These are phyloP conservation scores for Eupithecia inturbata DNA, from an alignment of 2,888 invertebrate genomes.

Conservation along the genomic window DNA sequence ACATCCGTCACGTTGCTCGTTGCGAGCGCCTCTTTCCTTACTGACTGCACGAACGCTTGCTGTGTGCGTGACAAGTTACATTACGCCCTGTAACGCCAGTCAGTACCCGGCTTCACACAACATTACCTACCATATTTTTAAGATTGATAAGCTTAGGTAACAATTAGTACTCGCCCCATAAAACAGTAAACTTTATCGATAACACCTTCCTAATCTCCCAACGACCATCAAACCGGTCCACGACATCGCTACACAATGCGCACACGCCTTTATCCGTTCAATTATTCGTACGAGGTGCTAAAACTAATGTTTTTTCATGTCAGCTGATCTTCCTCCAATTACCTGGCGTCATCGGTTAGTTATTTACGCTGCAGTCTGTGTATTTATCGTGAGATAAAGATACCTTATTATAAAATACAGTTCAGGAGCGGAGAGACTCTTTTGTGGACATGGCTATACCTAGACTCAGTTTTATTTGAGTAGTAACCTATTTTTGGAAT, in stretches of 20 bases:
- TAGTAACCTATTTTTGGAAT: neutral
- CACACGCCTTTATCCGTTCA: conserved; percentile 20
- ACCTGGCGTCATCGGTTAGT: conserved; percentile 70
- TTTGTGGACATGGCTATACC: neutral
- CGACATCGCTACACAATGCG: neutral
- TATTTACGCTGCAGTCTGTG: conserved; percentile 70
- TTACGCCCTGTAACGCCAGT: too few relatives aligned
- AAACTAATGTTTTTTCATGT: conserved; percentile 48
- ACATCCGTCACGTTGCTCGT: too few relatives aligned
- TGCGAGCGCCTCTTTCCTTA: too few relatives aligned
- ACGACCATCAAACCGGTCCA: neutral
- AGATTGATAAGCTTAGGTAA: too few relatives aligned
- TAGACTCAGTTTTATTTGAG: neutral
- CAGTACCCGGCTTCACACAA: too few relatives aligned
- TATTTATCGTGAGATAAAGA: conserved; percentile 66
- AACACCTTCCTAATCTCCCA: neutral
- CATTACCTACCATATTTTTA: too few relatives aligned
- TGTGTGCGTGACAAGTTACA: too few relatives aligned
- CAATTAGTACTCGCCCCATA: too few relatives aligned
- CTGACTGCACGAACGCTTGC: too few relatives aligned
- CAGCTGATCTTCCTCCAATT: conserved; percentile 66
- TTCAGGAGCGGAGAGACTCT: conserved; percentile 3
- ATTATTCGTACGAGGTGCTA: conserved; percentile 30
- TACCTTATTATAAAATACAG: conserved; percentile 46
- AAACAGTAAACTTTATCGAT: neutral